Conservation (phyloP, 1,140 invertebrate species). For the Calephelis nemesis region DNA sequence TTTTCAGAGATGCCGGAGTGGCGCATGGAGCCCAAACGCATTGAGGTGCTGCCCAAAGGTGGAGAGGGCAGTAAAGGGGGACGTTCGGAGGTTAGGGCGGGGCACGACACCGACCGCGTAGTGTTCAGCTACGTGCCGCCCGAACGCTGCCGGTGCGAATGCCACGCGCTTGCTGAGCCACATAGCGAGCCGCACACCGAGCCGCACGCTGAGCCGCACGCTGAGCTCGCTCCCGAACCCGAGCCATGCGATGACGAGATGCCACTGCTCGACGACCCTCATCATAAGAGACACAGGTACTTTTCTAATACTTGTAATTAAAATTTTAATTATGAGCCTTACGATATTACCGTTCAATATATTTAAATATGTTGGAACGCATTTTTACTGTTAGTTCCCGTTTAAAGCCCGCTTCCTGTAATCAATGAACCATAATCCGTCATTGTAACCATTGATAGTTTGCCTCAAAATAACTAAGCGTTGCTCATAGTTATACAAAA, state of each 20-base stretch:
- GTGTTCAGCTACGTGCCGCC: conserved; percentile 89
- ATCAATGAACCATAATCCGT: too few relatives aligned
- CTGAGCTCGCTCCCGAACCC: conserved; percentile 50
- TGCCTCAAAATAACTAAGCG: too few relatives aligned
- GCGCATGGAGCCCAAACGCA: conserved; percentile 87
- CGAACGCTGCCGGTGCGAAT: conserved; percentile 91
- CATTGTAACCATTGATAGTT: too few relatives aligned
- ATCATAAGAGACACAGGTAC: conserved; percentile 24
- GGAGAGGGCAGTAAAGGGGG: conserved; percentile 86
- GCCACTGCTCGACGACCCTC: conserved; percentile 19
- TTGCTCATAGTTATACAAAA: too few relatives aligned
- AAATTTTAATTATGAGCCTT: too few relatives aligned
- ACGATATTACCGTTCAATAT: too few relatives aligned
- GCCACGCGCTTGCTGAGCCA: conserved; percentile 81
- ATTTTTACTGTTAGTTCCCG: too few relatives aligned
- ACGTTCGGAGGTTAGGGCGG: conserved; percentile 82
- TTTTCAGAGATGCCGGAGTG: conserved; percentile 91
- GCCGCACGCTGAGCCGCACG: conserved; percentile 52
- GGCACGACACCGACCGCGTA: conserved; percentile 50
- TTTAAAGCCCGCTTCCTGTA: too few relatives aligned
- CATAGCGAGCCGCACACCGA: conserved; percentile 50
- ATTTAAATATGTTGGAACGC: too few relatives aligned
- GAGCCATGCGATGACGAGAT: conserved; percentile 40
- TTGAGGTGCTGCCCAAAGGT: conserved; percentile 86
- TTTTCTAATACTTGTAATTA: neutral